Percentiles rank a stretch among this genome's conserved stretches.
These are phyloP conservation scores for Nymphicus hollandicus DNA, from an alignment of 2,113 vertebrate genomes.

Conservation along the genomic window DNA sequence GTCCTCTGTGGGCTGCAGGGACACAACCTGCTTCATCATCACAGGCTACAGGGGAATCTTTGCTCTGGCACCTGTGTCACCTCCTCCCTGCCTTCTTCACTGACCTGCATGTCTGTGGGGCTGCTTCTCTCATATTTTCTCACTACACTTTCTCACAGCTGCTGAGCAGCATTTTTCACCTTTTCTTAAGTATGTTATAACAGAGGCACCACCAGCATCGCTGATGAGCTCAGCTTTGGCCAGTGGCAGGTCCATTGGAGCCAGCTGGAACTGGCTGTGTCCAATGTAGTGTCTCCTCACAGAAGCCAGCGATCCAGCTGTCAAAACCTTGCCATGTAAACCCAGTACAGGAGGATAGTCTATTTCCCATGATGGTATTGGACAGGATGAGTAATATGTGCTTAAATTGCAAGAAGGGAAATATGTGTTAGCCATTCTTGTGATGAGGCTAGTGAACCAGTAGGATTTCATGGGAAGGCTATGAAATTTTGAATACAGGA, in stretches of 20 bases:
- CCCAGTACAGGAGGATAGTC: background rate
- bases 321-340: background rate
- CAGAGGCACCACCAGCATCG: background rate
- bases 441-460: background rate
- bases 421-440: fast-evolving
- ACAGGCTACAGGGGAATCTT: background rate
- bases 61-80: background rate
- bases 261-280: background rate
- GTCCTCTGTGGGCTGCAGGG: background rate
- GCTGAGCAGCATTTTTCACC: background rate
- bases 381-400: background rate
- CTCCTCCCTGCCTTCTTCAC: background rate
- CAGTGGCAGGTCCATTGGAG: background rate
- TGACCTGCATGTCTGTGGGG: background rate
- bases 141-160: background rate
- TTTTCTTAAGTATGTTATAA: background rate
- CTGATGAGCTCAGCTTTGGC: background rate
- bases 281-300: background rate
- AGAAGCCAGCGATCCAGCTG: background rate
- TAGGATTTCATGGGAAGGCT: background rate
- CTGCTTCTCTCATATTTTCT: background rate
- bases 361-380: background rate
- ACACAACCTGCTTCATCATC: background rate
- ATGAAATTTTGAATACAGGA: background rate
- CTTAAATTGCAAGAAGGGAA: background rate